Base-by-base conservation (phyloP, 2,888 invertebrate genomes). In the Amorpha juglandis region DNA sequence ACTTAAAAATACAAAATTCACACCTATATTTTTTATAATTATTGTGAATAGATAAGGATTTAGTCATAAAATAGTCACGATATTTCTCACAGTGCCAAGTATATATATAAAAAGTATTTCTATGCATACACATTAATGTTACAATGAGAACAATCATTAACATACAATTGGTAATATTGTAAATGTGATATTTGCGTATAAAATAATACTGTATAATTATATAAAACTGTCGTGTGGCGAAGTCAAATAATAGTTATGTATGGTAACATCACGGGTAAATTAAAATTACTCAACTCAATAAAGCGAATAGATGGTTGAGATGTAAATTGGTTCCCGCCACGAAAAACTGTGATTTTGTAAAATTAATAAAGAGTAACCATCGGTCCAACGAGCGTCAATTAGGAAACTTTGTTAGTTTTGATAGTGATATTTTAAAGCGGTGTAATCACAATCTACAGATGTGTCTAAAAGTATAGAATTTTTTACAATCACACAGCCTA, bases 151-250 rank as follows among this genome's bases (percentile, higher is more conserved):
- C 12, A 58, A 35, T 14, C 14, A 45, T 19, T 50, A 16, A 58
- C 12, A 58, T 58, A 27, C 12, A 14, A 52, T 14, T 52, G 21
- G 38, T 19, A 42, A 11, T 42, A 12, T 42, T 80, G 80, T 80
- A 73, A 69, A 71, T 72, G 78, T 76, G 77, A 76, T 74, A 64
- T 72, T 69, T 71, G 67, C 70, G 70, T 71, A 73, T 75, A 79
- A 78, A 81, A 81, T 87, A 87, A 88, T 88, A 88, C 88, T 86
- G 85, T 78, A 77, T 78, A 76, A 76, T 75, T 76, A 77, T 74
- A 75, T 69, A 79, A 76, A 79, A 70, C 68, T 68, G 70, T 76
- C 69, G 71, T 75, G 74, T 74, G 74, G 74, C 75, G 77, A 77
- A 78, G 75, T 75, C 79, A 82, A 78, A 78, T 76, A 79, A 75